phyloP scores from a whole-genome alignment of 2,888 invertebrate species.

The Chironomus riparius region DNA sequence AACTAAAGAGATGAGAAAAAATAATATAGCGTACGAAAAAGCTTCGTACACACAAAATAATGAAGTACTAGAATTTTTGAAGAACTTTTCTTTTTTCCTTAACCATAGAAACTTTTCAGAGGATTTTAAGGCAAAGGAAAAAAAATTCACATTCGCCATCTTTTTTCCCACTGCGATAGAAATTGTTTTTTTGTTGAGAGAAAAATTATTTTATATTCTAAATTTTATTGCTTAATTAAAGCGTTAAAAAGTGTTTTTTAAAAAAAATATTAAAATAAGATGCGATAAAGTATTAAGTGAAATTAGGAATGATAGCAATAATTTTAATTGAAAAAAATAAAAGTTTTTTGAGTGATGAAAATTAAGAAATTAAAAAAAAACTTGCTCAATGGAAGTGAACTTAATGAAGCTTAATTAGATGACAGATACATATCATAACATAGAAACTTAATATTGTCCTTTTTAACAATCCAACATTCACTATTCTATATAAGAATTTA shows the following conservation, averaged over 20 bases:
- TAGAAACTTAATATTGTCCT: too few relatives aligned
- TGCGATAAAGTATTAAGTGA: background rate
- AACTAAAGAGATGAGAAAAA: background rate
- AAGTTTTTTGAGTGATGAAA: background rate
- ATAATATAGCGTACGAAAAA: background rate
- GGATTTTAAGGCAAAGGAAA: background rate
- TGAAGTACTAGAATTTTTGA: background rate
- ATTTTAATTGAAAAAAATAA: background rate
- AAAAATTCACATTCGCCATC: constrained; percentile 17
- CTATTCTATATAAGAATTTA: too few relatives aligned
- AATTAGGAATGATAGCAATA: background rate
- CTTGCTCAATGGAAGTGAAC: background rate
- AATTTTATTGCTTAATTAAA: background rate
- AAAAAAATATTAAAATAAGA: background rate
- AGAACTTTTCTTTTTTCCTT: background rate
- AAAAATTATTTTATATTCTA: background rate
- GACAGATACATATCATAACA: too few relatives aligned
- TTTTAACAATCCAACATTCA: too few relatives aligned
- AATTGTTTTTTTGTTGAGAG: background rate
- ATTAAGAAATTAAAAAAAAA: background rate
- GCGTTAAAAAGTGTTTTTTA: too few relatives aligned
- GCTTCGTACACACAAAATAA: background rate
- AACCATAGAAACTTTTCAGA: too few relatives aligned
- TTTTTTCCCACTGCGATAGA: constrained; percentile 12
- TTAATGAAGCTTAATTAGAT: too few relatives aligned